Conservation (phyloP, 1,140 invertebrate species). For the Cephus cinctus region DNA sequence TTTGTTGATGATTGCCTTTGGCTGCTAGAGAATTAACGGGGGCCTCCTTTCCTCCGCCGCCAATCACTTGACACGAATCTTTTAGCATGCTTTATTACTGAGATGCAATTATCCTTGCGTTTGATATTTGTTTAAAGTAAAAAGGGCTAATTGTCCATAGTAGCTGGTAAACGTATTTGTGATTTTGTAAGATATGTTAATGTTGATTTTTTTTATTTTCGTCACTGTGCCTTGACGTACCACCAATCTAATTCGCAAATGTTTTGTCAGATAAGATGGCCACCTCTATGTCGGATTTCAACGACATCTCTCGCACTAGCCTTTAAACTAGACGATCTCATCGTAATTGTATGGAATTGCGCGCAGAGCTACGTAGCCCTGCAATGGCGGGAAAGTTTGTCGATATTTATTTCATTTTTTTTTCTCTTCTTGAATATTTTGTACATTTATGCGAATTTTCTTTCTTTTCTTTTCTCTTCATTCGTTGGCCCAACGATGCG, state of each 20-base stretch:
- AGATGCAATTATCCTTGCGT: no score
- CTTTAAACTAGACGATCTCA: constrained; percentile 13
- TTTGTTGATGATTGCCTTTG: no score
- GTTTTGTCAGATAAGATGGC: constrained; percentile 43
- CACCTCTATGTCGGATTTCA: constrained; percentile 35
- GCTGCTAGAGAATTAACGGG: no score
- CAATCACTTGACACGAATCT: no score
- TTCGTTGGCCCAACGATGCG: no score
- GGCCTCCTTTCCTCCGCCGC: no score
- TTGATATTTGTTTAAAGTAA: no score
- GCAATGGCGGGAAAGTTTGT: constrained; percentile 10
- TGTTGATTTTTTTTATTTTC: constrained; percentile 4
- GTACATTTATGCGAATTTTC: no score
- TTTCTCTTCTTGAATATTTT: not conserved
- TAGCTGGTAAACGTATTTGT: no score
- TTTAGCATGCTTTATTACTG: no score
- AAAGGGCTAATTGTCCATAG: no score
- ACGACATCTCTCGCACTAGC: constrained; percentile 29
- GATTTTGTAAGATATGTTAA: no score
- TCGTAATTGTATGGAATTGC: constrained; percentile 6
- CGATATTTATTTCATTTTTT: constrained; percentile 6
- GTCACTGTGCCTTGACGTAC: constrained; percentile 5
- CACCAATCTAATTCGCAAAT: constrained; percentile 33
- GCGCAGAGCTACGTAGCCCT: constrained; percentile 25
- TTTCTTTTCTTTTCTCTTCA: constrained; percentile 4